Evolutionary conservation across 2,797 vertebrate genomes (phyloP), one percentile per base, ranked within the genome.

Genomic region (Melanotaenia pygmaea): DNA sequence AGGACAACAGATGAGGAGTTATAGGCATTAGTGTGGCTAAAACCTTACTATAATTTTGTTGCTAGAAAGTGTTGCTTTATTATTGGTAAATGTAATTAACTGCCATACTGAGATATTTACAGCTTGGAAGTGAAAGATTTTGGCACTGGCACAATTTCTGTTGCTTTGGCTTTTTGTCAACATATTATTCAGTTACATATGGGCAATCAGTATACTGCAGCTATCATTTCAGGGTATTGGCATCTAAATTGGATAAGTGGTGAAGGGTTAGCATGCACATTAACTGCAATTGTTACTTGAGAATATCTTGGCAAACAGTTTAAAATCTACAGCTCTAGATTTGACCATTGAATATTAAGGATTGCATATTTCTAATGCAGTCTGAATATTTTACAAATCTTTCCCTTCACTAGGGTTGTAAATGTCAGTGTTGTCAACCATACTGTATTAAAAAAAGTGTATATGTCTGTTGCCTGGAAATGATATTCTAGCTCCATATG

Each of bases 401-500:
- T 56, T 61, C 4, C 8, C 18, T 37, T 47, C 73, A 40, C 37
- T 59, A 13, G 59, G 35, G 64, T 61, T 67, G 71, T 13, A 66
- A 72, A 83, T 61, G 20, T n/a, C 63, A 53, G 34, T 61, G 66
- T 77, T 70, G 69, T 38, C 32, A 70, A 50, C n/a, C 28, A 32
- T 0, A 69, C 66, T 47, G 66, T 62, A 47, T 67, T 26, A 45
- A 45, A 62, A 32, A 62, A 26, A n/a, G 64, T 11, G 57, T 40
- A 47, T 59, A 26, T 51, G 60, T 76, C 56, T 71, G 73, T 72
- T 79, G 26, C 81, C n/a, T 58, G 43, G 59, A 70, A 71, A 82
- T 74, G 65, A 78, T 58, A 73, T 73, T 74, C 63, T 38, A 28
- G 67, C 37, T 67, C 74, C 80, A 65, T 72, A 80, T 72, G 63